These are phyloP conservation scores for Dynastes maya DNA, from an alignment of 2,888 invertebrate genomes.

Conservation along the genomic window DNA sequence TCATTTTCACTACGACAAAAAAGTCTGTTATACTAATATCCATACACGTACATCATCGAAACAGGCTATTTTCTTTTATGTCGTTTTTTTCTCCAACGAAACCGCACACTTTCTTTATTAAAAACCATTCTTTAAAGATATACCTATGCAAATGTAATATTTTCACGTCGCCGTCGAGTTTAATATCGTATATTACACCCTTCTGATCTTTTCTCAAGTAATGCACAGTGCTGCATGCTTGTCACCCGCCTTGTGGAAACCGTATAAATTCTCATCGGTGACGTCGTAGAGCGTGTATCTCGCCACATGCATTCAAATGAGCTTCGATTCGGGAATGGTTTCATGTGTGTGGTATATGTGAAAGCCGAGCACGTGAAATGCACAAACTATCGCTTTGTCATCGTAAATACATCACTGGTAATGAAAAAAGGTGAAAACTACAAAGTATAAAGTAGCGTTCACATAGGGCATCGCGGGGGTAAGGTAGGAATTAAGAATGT, in stretches of 20 bases:
- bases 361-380: neutral
- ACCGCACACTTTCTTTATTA: neutral
- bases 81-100: neutral
- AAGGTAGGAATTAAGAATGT: no score
- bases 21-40: no score
- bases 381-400: neutral
- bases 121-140: slow-evolving; percentile 6
- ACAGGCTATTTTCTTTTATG: neutral
- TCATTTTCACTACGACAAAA: no score
- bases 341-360: neutral
- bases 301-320: slow-evolving; percentile 8
- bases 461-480: no score
- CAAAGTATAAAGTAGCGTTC: no score
- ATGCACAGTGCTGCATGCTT: neutral
- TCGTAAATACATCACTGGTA: neutral
- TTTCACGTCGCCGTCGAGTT: neutral
- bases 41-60: no score
- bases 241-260: neutral
- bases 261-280: neutral
- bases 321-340: neutral
- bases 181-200: slow-evolving; percentile 13
- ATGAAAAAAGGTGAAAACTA: no score
- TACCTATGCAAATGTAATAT: neutral
- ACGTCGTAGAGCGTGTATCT: neutral
- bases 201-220: neutral